Percentiles rank a stretch among this genome's conserved stretches.
Evolutionary conservation across 2,888 invertebrate species (phyloP).

Genomic region (Eudemis profundana): DNA sequence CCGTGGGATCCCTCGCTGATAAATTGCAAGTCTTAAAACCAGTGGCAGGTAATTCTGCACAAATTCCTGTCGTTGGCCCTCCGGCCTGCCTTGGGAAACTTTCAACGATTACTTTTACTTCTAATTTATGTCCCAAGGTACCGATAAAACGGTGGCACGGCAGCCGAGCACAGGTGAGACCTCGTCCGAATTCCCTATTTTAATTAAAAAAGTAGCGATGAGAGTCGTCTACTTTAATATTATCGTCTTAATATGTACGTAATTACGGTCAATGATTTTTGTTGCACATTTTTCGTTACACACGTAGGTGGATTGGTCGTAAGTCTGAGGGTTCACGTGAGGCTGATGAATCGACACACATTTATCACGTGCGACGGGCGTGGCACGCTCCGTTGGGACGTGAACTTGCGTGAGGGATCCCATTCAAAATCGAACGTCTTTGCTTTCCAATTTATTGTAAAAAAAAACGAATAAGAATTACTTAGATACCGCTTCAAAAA

Average conservation of each 20-base stretch:
- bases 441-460: neutral
- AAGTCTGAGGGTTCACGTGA: constrained; percentile 50
- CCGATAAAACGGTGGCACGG: constrained; percentile 72
- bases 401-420: constrained; percentile 57
- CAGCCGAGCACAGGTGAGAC: constrained; percentile 76
- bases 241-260: constrained; percentile 31
- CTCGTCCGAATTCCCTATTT: constrained; percentile 62
- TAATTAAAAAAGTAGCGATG: constrained; percentile 48
- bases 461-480: neutral
- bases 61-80: constrained; percentile 75
- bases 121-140: constrained; percentile 79
- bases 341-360: constrained; percentile 65
- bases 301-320: constrained; percentile 20
- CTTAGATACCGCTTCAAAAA: neutral
- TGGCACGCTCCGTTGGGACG: constrained; percentile 59
- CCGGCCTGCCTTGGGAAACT: constrained; percentile 74
- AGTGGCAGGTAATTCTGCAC: constrained; percentile 87
- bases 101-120: constrained; percentile 82
- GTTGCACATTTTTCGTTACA: constrained; percentile 8
- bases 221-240: constrained; percentile 45
- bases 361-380: constrained; percentile 63
- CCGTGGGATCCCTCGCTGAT: constrained; percentile 78
- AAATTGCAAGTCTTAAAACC: constrained; percentile 87
- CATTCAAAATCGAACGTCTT: constrained; percentile 27
- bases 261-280: constrained; percentile 29